phyloP scores from a whole-genome alignment of 2,888 invertebrate species.

The Cheilosia variabilis region DNA sequence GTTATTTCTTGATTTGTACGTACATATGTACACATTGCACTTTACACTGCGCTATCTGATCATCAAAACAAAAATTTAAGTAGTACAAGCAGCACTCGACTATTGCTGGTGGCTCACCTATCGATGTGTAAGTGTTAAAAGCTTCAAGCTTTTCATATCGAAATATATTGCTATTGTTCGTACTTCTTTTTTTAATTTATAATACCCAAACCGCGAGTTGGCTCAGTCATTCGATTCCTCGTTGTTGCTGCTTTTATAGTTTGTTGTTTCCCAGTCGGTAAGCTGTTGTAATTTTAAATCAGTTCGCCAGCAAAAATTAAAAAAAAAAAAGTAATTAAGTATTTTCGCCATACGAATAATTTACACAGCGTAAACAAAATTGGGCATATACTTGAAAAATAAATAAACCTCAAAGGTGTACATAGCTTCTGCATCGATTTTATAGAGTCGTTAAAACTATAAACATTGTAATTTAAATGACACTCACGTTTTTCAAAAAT shows the following conservation, averaged over 20 bases:
- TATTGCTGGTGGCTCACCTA: background rate
- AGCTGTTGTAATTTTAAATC: conserved; percentile 33
- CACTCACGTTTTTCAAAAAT: conserved; percentile 53
- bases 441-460: conserved; percentile 33
- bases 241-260: conserved; percentile 30
- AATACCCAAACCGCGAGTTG: conserved; percentile 43
- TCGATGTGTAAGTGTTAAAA: conserved; percentile 41
- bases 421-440: conserved; percentile 7
- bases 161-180: conserved; percentile 23
- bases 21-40: conserved; percentile 13
- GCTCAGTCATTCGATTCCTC: conserved; percentile 54
- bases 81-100: background rate
- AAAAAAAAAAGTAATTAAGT: conserved; percentile 3
- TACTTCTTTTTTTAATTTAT: conserved; percentile 46
- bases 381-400: conserved; percentile 16
- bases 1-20: conserved; percentile 10
- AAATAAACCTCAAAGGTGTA: background rate
- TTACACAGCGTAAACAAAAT: conserved; percentile 21
- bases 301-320: conserved; percentile 1
- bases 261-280: conserved; percentile 17
- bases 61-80: conserved; percentile 3
- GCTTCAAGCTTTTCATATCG: conserved; percentile 55
- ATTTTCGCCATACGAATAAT: background rate
- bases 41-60: conserved; percentile 35
- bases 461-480: conserved; percentile 54